Evolutionary conservation across 2,888 invertebrate genomes (phyloP).

Genomic region (Caenorhabditis parvicauda): DNA sequence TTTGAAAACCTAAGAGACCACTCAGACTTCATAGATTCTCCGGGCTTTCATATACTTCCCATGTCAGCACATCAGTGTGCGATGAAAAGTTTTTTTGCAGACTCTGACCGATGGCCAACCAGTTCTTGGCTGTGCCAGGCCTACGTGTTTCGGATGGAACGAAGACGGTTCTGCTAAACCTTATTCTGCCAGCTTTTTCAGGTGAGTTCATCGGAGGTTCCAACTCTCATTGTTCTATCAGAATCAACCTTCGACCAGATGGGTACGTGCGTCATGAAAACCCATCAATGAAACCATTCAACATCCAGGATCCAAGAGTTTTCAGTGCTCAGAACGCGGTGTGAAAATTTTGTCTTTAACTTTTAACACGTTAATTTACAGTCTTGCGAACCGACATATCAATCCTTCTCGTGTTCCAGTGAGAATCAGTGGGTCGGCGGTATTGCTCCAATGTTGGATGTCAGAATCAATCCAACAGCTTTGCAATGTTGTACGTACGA

Average conservation of each 20-base stretch:
- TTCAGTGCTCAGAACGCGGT: slow-evolving; percentile 35
- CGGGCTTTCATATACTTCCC: too few species aligned
- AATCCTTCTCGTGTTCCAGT: slow-evolving; percentile 41
- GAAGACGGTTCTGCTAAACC: slow-evolving; percentile 36
- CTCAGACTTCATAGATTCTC: too few species aligned
- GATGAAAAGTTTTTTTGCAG: slow-evolving; percentile 13
- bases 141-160: slow-evolving; percentile 56
- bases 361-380: slow-evolving; percentile 24
- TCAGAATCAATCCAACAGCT: slow-evolving; percentile 10
- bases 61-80: too few species aligned
- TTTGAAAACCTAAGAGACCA: too few species aligned
- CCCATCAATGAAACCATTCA: slow-evolving; percentile 24
- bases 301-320: slow-evolving; percentile 21
- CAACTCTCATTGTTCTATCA: slow-evolving; percentile 3
- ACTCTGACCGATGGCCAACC: slow-evolving; percentile 39
- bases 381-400: slow-evolving; percentile 49
- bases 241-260: slow-evolving; percentile 36
- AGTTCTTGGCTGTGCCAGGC: slow-evolving; percentile 53
- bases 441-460: slow-evolving; percentile 53
- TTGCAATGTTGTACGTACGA: slow-evolving; percentile 52
- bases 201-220: slow-evolving; percentile 3
- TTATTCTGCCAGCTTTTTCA: slow-evolving; percentile 48
- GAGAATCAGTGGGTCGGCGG: slow-evolving; percentile 59
- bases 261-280: slow-evolving; percentile 38
- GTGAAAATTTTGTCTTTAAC: slow-evolving; percentile 1